phyloP scores from a whole-genome alignment of 1,140 invertebrate genomes.

The Drosophila simulans region DNA sequence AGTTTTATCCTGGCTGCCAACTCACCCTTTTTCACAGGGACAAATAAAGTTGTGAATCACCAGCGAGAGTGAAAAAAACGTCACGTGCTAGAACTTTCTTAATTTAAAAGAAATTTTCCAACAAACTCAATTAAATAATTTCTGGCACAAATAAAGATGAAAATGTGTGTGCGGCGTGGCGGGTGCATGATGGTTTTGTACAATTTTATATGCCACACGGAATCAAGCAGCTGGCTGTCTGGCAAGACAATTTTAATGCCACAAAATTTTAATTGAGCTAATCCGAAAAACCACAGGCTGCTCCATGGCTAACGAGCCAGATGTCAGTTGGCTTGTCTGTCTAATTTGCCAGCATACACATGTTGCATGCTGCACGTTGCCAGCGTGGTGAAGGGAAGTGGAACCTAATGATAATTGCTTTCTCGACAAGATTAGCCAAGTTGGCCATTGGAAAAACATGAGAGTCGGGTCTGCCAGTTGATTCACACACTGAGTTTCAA shows the following conservation, averaged over 20 bases:
- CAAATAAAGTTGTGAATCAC: slow-evolving; percentile 53
- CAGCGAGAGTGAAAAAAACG: slow-evolving; percentile 42
- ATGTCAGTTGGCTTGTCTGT: slow-evolving; percentile 44
- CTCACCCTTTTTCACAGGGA: slow-evolving; percentile 18
- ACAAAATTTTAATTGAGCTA: slow-evolving; percentile 81
- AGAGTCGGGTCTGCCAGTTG: background rate
- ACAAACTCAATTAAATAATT: slow-evolving; percentile 83
- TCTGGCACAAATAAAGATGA: slow-evolving; percentile 74
- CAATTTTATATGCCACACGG: slow-evolving; percentile 30
- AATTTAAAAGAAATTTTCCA: slow-evolving; percentile 83
- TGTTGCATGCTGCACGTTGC: slow-evolving; percentile 43
- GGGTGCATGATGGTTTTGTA: slow-evolving; percentile 46
- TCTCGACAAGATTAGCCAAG: slow-evolving; percentile 54
- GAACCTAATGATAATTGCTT: slow-evolving; percentile 72
- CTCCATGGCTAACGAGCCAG: slow-evolving; percentile 68
- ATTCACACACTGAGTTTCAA: slow-evolving; percentile 11
- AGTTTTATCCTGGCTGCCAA: background rate
- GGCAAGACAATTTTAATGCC: slow-evolving; percentile 69
- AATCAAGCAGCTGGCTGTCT: slow-evolving; percentile 31
- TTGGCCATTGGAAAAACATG: slow-evolving; percentile 40
- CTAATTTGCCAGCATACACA: slow-evolving; percentile 59
- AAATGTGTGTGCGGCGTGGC: slow-evolving; percentile 31
- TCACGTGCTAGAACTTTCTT: slow-evolving; percentile 80
- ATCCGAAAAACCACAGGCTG: slow-evolving; percentile 71
- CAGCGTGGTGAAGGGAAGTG: slow-evolving; percentile 24